Evolutionary conservation across 2,113 vertebrate genomes (phyloP), one percentile per base, ranked within the genome.

Genomic region (Laterallus jamaicensis): DNA sequence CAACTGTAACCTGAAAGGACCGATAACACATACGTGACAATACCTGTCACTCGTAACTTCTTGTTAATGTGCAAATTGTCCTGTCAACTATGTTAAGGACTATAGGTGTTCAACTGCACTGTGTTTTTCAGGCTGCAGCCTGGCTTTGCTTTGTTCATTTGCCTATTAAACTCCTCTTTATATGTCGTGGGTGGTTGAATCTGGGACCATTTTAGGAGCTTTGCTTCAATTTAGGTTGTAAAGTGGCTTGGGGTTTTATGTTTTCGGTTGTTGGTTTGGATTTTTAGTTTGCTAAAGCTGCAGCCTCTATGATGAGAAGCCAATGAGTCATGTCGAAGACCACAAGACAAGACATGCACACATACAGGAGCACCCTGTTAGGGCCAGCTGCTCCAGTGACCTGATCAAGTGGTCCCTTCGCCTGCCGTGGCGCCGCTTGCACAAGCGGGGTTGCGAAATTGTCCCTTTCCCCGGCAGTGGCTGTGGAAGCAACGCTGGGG

Each of bases 401-500:
- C 77, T 44, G 15, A 32, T 26, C 1, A 5, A 95, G 54, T 0
- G 0, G 20, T 59, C 88, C 54, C 21, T 78, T 86, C 82, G 66
- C 58, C 63, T 95, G 77, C 50, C 0, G 0, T 6, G 8, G 31
- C 32, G 28, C 73, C 37, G 62, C 50, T 86, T 55, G 60, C 49
- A 12, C 47, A 62, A 76, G 50, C 2, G 0, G 3, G 3, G 6
- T 78, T 88, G 25, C 1, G 4, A 74, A 73, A 86, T 73, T 13
- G 1, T 19, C 24, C 49, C n/a, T 68, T 83, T 80, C 58, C 39
- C 28, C 3, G 1, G 7, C 1, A 0, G 32, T 15, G 62, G 4
- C 47, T 92, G 50, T 71, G 64, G 49, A 67, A 54, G 31, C 22
- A n/a, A 63, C n/a, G 39, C 59, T 63, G 73, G 42, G 54, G 18